Evolutionary conservation across 2,113 vertebrate genomes (phyloP), one percentile per base, ranked within the genome.

Genomic region (Geococcyx californianus): DNA sequence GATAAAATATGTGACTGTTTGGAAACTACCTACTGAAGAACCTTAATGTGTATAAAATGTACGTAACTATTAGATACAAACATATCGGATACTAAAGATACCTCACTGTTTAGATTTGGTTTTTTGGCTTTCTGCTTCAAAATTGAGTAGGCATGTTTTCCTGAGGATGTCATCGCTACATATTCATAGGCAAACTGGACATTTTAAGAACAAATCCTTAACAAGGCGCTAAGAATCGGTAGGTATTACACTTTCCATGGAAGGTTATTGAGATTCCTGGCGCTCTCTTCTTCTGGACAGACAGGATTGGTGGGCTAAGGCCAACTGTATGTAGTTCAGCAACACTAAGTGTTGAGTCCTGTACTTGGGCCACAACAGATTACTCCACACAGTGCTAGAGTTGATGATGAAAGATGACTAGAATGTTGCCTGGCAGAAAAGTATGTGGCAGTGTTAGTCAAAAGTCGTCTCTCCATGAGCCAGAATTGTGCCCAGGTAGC

Each of bases 1-100:
- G n/a, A 31, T 15, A 74, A 92, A 89, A 74, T 54, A 52, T 75
- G 33, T 19, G 29, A 74, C 69, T 72, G 31, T 86, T 60, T 72
- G 13, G 59, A 55, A 93, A 62, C 28, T 62, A 29, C 13, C 40
- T 73, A 44, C 20, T 25, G 33, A 28, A 42, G 7, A 51, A 72
- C 4, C 10, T 56, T 34, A 33, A 52, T 24, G n/a, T 7, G 10
- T 23, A 10, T 36, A 44, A 70, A 29, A 34, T 45, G 4, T n/a
- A n/a, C 3, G 0, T 40, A 63, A 67, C 34, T 63, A 31, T 47
- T 89, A 84, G 34, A 60, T 76, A 21, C 0, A 0, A 28, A 13
- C 6, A 38, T 78, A 9, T 13, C 56, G 68, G 44, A 56, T 47
- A 64, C 7, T 15, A 68, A 80, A 55, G 18, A n/a, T 59, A 34